Base-by-base conservation (phyloP, 1,140 invertebrate species). In the Megalonaias nervosa region DNA sequence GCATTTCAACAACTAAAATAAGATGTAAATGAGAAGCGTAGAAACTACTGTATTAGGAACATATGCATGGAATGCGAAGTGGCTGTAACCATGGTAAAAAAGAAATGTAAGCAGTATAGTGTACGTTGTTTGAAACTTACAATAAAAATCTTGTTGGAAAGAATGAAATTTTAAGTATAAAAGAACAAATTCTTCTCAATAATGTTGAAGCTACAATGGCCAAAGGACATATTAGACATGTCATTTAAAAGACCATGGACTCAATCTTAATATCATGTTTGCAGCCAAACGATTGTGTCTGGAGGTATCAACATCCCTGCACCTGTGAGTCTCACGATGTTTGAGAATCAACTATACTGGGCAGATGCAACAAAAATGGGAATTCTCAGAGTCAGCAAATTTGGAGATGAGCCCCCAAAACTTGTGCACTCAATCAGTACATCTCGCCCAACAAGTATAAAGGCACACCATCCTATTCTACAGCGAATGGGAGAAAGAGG, bases 361-460 rank as follows among this genome's bases (percentile, higher is more conserved):
- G 98, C 97, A 0, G 98, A 99, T 87, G 94, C 94, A 78, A 99
- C 97, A 1, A 97, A 98, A 85, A 97, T 99, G 89, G 97, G 97
- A 1, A 94, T 99, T 6, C 94, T 98, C 91, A 95, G 94, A 2
- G 95, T 98, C 0, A 95, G 97, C 84, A 98, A 99, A 89, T 99
- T 94, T 84, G 93, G 95, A 77, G 94, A 94, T 0, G 75, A 68
- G 21, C 23, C 60, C 31, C 14, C 56, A 0, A 17, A 21, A 58
- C 23, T 16, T 17, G 19, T 38, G 57, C 0, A 26, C 64, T 21
- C 38, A 58, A 55, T 17, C 4, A 61, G 60, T 68, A 57, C 71
- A 48, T 56, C 23, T 19, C n/a, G 48, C 70, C 23, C 72, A 17
- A 71, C 55, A 17, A 62, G 55, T 9, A 17, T 80, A 21, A 75